Evolutionary conservation across 1,140 invertebrate species (phyloP).

Genomic region (Brachionus plicatilis): DNA sequence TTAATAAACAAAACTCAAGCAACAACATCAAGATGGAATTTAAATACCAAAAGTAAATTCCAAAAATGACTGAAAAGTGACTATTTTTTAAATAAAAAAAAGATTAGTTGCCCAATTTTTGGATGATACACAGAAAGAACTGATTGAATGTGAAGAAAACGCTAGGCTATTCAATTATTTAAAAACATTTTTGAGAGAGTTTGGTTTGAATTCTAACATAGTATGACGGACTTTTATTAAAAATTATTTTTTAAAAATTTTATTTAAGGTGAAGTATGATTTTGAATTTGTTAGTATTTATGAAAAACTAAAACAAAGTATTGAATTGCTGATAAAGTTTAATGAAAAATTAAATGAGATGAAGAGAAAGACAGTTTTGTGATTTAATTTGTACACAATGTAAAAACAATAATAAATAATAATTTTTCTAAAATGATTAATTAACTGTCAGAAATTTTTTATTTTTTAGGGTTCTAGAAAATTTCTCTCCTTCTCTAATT

Average conservation of each 20-base stretch:
- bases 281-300: background rate
- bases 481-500: too few species aligned
- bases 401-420: too few species aligned
- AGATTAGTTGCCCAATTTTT: background rate
- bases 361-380: background rate
- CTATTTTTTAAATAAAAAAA: background rate
- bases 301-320: constrained; percentile 12
- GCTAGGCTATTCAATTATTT: background rate
- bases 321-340: background rate
- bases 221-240: background rate
- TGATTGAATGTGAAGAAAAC: background rate
- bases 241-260: background rate
- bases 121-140: background rate
- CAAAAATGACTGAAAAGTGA: background rate
- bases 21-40: constrained; percentile 16
- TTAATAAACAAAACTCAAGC: background rate
- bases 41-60: constrained; percentile 1
- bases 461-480: too few species aligned
- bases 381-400: too few species aligned
- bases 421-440: too few species aligned
- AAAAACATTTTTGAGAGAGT: background rate
- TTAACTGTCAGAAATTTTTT: too few species aligned
- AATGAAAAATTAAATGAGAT: constrained; percentile 10
- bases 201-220: background rate
- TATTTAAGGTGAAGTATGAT: background rate